Evolutionary conservation across 2,888 invertebrate genomes (phyloP).

Genomic region (Merodon equestris): DNA sequence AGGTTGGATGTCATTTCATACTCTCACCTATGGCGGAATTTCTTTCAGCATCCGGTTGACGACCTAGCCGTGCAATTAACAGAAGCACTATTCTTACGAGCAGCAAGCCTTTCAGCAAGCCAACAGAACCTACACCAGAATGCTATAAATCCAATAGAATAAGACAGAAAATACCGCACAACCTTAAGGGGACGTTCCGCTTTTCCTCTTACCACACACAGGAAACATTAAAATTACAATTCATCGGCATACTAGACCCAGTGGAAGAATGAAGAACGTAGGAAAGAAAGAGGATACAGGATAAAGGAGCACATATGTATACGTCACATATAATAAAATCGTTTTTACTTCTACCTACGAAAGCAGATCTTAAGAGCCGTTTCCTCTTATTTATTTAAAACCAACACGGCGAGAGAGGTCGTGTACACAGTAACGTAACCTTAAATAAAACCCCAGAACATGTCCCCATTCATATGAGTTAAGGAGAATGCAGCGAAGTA

Average conservation of each 20-base stretch:
- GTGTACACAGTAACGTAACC: conserved; percentile 23
- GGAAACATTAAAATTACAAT: conserved; percentile 41
- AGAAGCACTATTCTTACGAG: too few relatives aligned
- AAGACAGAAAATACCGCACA: conserved; percentile 8
- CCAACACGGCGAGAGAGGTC: too few relatives aligned
- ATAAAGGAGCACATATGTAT: too few relatives aligned
- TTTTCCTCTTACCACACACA: not conserved
- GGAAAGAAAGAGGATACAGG: not conserved
- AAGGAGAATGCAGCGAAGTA: conserved; percentile 55
- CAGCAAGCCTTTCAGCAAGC: too few relatives aligned
- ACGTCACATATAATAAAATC: conserved; percentile 8
- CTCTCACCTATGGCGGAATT: too few relatives aligned
- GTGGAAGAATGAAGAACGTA: not conserved
- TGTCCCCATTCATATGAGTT: conserved; percentile 43
- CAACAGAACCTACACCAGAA: not conserved
- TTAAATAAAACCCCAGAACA: conserved; percentile 40
- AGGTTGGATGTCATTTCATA: too few relatives aligned
- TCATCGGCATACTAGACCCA: conserved; percentile 29
- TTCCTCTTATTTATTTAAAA: conserved; percentile 2
- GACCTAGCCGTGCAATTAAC: too few relatives aligned
- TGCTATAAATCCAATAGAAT: conserved; percentile 29
- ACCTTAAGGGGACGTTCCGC: not conserved
- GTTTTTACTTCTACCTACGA: conserved; percentile 17
- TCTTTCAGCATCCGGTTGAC: too few relatives aligned
- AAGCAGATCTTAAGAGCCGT: conserved; percentile 20